These are phyloP conservation scores for Camponotus fellah DNA, from an alignment of 2,888 invertebrate species.

Conservation along the genomic window DNA sequence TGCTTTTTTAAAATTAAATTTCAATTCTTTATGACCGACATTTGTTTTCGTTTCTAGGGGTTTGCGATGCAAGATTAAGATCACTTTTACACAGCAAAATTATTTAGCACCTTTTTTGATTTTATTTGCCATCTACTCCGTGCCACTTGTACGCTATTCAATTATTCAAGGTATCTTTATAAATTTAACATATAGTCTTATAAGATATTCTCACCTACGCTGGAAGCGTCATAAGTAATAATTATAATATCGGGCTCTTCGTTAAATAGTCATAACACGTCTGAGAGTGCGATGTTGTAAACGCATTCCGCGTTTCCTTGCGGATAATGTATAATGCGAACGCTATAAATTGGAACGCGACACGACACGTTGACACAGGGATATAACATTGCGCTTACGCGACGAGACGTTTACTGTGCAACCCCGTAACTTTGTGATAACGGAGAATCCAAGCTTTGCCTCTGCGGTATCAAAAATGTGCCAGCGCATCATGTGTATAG, in stretches of 20 bases:
- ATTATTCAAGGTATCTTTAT: neutral
- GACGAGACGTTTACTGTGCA: conserved; percentile 44
- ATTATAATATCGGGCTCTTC: neutral
- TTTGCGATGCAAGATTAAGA: neutral
- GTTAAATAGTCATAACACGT: neutral
- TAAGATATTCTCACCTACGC: neutral
- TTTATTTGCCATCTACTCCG: neutral
- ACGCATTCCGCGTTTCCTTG: neutral
- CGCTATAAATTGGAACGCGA: conserved; percentile 55
- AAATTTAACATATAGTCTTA: neutral
- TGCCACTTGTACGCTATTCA: neutral
- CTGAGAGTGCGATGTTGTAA: conserved; percentile 19
- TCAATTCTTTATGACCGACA: neutral
- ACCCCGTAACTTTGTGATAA: conserved; percentile 55
- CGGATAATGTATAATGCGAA: conserved; percentile 47
- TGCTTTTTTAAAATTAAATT: neutral
- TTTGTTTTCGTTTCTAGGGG: neutral
- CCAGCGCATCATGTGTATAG: neutral
- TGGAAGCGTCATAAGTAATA: neutral
- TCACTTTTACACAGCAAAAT: neutral
- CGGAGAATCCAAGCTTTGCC: conserved; percentile 41
- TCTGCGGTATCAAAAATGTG: conserved; percentile 50
- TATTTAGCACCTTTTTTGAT: neutral
- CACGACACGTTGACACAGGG: conserved; percentile 53
- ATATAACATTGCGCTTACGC: conserved; percentile 51